These are phyloP conservation scores for Noctuana brunneofusca DNA, from an alignment of 2,888 invertebrate species.

Conservation along the genomic window DNA sequence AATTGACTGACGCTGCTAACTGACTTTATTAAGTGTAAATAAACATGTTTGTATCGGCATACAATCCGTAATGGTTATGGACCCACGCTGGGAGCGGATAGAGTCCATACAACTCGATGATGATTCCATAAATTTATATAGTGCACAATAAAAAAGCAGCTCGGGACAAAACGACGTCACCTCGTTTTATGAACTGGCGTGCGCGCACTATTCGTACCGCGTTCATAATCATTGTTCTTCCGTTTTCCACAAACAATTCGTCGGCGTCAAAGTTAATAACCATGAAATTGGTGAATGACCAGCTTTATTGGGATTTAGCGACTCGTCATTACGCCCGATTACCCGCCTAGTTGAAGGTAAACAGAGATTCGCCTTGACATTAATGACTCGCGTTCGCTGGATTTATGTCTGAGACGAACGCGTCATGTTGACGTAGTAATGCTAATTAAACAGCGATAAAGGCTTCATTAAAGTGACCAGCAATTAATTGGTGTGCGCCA, in stretches of 20 bases:
- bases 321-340: slow-evolving; percentile 49
- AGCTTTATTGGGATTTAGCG: slow-evolving; percentile 59
- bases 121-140: slow-evolving; percentile 82
- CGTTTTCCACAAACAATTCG: slow-evolving; percentile 42
- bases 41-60: slow-evolving; percentile 69
- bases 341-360: slow-evolving; percentile 43
- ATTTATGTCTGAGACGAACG: slow-evolving; percentile 38
- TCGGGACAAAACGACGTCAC: slow-evolving; percentile 77
- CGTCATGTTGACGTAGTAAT: slow-evolving; percentile 53
- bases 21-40: slow-evolving; percentile 37
- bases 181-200: slow-evolving; percentile 67
- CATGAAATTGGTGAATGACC: slow-evolving; percentile 67
- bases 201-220: slow-evolving; percentile 47
- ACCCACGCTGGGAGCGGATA: slow-evolving; percentile 69
- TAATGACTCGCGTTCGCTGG: slow-evolving; percentile 47
- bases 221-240: slow-evolving; percentile 56
- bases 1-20: neutral
- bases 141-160: slow-evolving; percentile 77
- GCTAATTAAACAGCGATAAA: slow-evolving; percentile 71
- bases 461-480: slow-evolving; percentile 57
- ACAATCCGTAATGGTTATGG: slow-evolving; percentile 78
- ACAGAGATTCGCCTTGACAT: slow-evolving; percentile 66
- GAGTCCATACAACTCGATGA: slow-evolving; percentile 80
- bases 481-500: slow-evolving; percentile 42
- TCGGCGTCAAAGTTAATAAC: slow-evolving; percentile 58